phyloP scores from a whole-genome alignment of 2,888 invertebrate genomes.

The Nemotelus pantherinus region DNA sequence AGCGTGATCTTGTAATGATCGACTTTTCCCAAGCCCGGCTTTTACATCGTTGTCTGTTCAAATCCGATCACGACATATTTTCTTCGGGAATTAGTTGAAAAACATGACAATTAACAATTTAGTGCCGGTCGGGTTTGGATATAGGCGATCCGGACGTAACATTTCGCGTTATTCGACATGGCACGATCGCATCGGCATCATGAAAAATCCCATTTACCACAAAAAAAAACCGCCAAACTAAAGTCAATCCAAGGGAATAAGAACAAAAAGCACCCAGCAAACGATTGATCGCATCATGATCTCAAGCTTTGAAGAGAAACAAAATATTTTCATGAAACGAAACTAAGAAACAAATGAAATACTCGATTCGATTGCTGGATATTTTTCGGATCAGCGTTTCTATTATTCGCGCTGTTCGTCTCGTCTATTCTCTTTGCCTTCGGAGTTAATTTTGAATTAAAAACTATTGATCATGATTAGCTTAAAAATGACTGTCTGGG shows the following conservation, averaged over 20 bases:
- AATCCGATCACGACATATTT: conserved; percentile 50
- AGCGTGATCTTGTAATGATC: too few species aligned
- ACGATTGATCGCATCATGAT: conserved; percentile 10
- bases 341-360: conserved; percentile 38
- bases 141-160: conserved; percentile 20
- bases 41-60: conserved; percentile 26
- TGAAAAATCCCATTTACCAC: background rate
- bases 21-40: background rate
- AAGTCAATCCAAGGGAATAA: too few species aligned
- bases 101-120: conserved; percentile 52
- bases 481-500: conserved; percentile 35
- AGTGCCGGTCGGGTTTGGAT: conserved; percentile 45
- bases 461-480: conserved; percentile 35
- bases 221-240: background rate
- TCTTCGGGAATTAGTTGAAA: conserved; percentile 47
- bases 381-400: background rate
- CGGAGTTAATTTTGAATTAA: conserved; percentile 30
- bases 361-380: background rate
- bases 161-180: conserved; percentile 15
- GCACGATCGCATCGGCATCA: background rate
- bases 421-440: background rate
- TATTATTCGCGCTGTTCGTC: conserved; percentile 15
- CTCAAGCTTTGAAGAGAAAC: conserved; percentile 8
- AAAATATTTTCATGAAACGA: conserved; percentile 28
- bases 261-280: too few species aligned